Percentiles rank a stretch among this genome's conserved stretches.
These are phyloP conservation scores for Eulithis prunata DNA, from an alignment of 2,888 invertebrate genomes.

Conservation along the genomic window DNA sequence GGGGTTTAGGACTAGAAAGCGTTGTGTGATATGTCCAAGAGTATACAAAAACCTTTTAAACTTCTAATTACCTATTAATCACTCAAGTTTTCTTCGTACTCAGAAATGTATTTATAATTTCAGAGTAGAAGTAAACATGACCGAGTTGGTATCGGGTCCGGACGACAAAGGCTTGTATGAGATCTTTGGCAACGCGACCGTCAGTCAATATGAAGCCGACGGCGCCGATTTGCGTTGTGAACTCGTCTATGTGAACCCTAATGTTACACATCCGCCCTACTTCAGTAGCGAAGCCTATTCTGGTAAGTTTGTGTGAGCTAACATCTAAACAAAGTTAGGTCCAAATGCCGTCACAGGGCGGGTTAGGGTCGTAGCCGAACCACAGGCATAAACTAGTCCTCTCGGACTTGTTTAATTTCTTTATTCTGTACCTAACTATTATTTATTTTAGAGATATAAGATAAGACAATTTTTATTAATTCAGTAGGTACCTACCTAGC, in stretches of 20 bases:
- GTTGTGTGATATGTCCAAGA: no score
- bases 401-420: no score
- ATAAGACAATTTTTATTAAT: no score
- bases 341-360: not conserved
- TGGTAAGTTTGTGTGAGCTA: constrained; percentile 45
- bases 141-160: constrained; percentile 46
- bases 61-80: no score
- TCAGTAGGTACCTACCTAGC: no score
- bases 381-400: no score
- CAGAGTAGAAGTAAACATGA: constrained; percentile 50
- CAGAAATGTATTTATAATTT: constrained; percentile 20
- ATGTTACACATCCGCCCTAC: constrained; percentile 56
- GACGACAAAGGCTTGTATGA: constrained; percentile 54
- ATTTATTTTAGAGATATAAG: no score
- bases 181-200: constrained; percentile 50
- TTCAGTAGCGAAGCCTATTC: constrained; percentile 41
- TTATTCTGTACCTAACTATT: no score
- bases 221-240: constrained; percentile 61
- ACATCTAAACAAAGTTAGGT: not conserved
- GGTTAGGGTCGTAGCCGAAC: not conserved
- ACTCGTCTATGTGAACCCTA: constrained; percentile 54
- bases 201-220: constrained; percentile 45
- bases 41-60: no score
- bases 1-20: no score
- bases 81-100: no score